Evolutionary conservation across 2,888 invertebrate species (phyloP).

Genomic region (Ctena decussata): DNA sequence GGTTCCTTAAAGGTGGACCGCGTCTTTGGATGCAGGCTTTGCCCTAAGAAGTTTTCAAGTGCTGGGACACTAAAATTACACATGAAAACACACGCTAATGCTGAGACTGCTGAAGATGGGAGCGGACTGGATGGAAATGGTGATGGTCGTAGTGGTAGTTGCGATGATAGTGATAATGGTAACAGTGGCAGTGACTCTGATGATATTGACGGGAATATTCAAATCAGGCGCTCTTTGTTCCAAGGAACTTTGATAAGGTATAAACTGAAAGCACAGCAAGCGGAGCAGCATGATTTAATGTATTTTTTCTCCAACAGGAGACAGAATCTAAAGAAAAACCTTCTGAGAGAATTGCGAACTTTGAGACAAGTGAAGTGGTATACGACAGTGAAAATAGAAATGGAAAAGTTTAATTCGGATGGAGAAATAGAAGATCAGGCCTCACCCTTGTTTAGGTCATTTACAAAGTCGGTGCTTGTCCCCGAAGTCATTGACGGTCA

Average conservation of each 20-base stretch:
- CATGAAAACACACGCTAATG: neutral
- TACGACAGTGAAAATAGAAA: neutral
- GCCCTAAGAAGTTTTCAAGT: neutral
- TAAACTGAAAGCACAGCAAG: neutral
- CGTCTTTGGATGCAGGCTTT: neutral
- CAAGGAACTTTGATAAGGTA: neutral
- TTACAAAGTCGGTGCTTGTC: neutral
- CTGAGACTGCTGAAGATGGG: neutral
- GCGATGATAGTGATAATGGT: neutral
- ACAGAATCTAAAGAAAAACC: neutral
- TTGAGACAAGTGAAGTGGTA: neutral
- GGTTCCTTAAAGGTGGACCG: neutral
- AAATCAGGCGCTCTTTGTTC: neutral
- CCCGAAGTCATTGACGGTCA: neutral
- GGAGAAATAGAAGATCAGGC: neutral
- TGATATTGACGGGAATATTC: neutral
- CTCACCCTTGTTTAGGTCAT: neutral
- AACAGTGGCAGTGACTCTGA: too few species aligned
- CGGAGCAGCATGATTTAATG: neutral
- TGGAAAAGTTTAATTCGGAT: neutral
- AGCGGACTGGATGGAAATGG: neutral
- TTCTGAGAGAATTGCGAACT: neutral
- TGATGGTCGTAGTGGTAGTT: neutral
- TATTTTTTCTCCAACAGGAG: constrained; percentile 5
- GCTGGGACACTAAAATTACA: neutral